phyloP scores from a whole-genome alignment of 1,140 invertebrate species.

The Liolophura sinensis region DNA sequence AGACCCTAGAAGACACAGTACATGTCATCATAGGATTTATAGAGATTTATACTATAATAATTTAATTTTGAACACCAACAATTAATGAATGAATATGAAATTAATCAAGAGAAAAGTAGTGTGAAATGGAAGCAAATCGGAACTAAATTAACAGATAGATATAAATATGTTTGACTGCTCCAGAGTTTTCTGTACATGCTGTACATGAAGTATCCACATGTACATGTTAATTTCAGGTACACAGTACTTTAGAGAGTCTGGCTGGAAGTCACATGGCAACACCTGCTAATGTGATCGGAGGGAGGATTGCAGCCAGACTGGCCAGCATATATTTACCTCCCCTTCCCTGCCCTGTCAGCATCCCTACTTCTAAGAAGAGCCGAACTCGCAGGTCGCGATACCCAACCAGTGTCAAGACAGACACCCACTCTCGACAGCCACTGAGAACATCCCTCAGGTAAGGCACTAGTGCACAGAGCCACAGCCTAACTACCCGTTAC shows the following conservation, averaged over 20 bases:
- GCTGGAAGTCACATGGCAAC: slow-evolving; percentile 23
- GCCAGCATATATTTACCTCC: slow-evolving; percentile 50
- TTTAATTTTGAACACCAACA: too few species aligned
- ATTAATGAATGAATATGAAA: too few species aligned
- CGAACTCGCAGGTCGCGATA: not conserved
- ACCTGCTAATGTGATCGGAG: slow-evolving; percentile 32
- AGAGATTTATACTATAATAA: too few species aligned
- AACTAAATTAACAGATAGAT: too few species aligned
- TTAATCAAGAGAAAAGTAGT: too few species aligned
- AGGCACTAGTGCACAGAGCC: slow-evolving; percentile 1
- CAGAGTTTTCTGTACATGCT: too few species aligned
- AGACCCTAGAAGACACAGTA: too few species aligned
- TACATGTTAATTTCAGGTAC: not conserved
- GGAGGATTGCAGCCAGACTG: slow-evolving; percentile 39
- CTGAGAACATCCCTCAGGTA: slow-evolving; percentile 48
- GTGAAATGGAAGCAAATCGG: too few species aligned
- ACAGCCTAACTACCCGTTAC: not conserved
- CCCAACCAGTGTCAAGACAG: slow-evolving; percentile 3
- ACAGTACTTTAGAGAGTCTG: slow-evolving; percentile 42
- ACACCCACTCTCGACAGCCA: slow-evolving; percentile 15
- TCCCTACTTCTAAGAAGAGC: slow-evolving; percentile 16
- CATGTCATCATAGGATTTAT: too few species aligned
- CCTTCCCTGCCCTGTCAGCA: slow-evolving; percentile 39
- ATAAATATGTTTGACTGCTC: too few species aligned
- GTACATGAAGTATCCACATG: too few species aligned